phyloP scores from a whole-genome alignment of 2,113 vertebrate species.

The Dryoscopus gambensis region DNA sequence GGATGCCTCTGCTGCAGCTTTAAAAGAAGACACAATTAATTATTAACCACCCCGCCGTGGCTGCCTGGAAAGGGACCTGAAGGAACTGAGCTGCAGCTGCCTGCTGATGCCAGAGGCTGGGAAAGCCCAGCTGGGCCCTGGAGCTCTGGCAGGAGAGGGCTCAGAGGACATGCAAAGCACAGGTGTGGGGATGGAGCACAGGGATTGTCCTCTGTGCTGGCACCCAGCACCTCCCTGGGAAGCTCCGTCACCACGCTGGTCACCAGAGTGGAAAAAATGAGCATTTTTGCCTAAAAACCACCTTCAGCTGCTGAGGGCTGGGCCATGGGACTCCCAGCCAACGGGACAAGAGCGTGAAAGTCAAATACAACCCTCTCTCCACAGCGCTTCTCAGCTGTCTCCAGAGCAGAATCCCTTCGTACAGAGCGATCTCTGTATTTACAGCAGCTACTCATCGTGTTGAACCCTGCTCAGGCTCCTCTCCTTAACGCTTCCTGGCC shows the following conservation, averaged over 20 bases:
- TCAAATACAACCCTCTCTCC: neutral
- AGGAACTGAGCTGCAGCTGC: fast-evolving
- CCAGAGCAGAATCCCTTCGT: neutral
- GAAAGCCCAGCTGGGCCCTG: neutral
- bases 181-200: neutral
- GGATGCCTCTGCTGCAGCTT: neutral
- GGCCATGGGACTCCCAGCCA: neutral
- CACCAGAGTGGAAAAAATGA: neutral
- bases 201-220: neutral
- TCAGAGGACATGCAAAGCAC: fast-evolving
- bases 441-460: fast-evolving
- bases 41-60: neutral
- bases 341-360: fast-evolving
- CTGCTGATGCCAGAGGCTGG: fast-evolving
- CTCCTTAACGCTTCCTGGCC: neutral
- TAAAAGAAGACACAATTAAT: neutral
- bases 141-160: neutral
- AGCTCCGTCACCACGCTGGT: fast-evolving
- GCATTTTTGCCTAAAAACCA: neutral
- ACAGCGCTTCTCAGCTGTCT: neutral
- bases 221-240: neutral
- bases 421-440: fast-evolving
- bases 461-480: neutral
- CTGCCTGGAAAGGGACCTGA: neutral
- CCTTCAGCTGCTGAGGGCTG: neutral